phyloP scores from a whole-genome alignment of 2,888 invertebrate genomes.

The Drosophila glabriapex region DNA sequence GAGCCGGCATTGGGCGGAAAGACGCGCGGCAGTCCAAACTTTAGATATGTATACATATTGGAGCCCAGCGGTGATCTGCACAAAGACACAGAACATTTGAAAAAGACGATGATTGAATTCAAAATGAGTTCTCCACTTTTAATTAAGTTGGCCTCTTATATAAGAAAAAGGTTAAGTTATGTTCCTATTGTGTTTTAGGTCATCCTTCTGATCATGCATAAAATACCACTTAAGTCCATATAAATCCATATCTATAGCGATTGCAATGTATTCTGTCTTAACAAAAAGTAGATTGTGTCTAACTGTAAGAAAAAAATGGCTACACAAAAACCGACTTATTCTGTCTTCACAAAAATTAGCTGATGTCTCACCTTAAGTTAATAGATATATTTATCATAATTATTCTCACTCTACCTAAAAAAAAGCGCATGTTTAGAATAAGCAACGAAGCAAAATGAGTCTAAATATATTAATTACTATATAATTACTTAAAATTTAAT shows the following conservation, averaged over 20 bases:
- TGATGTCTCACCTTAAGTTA: neutral
- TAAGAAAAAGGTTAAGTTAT: neutral
- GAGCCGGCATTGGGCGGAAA: conserved; percentile 94
- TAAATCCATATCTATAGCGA: neutral
- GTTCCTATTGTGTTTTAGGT: neutral
- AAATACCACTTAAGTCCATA: neutral
- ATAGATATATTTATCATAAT: neutral
- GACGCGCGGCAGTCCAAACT: conserved; percentile 96
- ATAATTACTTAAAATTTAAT: neutral
- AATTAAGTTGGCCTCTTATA: neutral
- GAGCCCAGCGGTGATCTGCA: conserved; percentile 92
- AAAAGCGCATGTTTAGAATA: neutral
- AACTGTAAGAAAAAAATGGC: neutral
- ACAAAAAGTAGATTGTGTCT: neutral
- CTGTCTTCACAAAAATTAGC: neutral
- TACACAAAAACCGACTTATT: neutral
- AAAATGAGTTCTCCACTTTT: neutral
- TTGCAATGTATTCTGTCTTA: neutral
- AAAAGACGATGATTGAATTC: neutral
- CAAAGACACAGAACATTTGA: neutral
- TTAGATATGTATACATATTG: conserved; percentile 97
- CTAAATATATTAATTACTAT: neutral
- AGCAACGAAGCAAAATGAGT: neutral
- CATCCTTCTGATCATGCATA: neutral
- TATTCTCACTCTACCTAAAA: neutral